Evolutionary conservation across 35 echinoderm and acorn worm genomes (phyloP), one percentile per base, ranked within the genome.

Genomic region (Eucidaris tribuloides): DNA sequence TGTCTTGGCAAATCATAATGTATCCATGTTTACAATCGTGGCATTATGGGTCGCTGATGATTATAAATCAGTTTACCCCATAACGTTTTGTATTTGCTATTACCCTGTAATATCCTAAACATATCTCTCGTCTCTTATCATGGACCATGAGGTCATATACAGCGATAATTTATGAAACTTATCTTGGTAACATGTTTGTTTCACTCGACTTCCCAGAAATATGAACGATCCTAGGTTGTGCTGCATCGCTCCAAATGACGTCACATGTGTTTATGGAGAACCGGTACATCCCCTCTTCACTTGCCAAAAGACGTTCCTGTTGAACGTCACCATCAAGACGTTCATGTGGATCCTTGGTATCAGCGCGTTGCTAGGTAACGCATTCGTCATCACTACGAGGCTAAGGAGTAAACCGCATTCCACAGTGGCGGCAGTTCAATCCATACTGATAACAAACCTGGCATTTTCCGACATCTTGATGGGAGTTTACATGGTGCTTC

Each of bases 401-500:
- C 15, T 74, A 5, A 74, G n/a, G 28, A 44, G 68, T 27, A 43
- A 7, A 20, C 34, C 23, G 20, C 20, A 13, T 33, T 43, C 68
- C 35, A 18, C 68, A 33, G 44, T 25, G 2, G 68, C 41, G 68
- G 0, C 68, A 19, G 65, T 91, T 6, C 82, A 96, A 46, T 81
- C 84, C 30, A 24, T 49, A 17, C 52, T 91, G 18, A 85, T 96
- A 9, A 48, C 68, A 18, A 96, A 96, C 48, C 56, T 96, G 5
- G 88, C 87, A 24, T 17, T 86, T 7, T 61, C 93, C 1, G 88
- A 96, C 74, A 63, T 90, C 4, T 78, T 96, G 4, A 96, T 91
- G 88, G 93, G 93, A 5, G 20, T 96, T 4, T 96, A 96, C 78
- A 38, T 96, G 62, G 44, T 91, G 9, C 83, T 91, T 19, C 33